phyloP scores from a whole-genome alignment of 2,113 vertebrate species.

The Gopherus evgoodei region DNA sequence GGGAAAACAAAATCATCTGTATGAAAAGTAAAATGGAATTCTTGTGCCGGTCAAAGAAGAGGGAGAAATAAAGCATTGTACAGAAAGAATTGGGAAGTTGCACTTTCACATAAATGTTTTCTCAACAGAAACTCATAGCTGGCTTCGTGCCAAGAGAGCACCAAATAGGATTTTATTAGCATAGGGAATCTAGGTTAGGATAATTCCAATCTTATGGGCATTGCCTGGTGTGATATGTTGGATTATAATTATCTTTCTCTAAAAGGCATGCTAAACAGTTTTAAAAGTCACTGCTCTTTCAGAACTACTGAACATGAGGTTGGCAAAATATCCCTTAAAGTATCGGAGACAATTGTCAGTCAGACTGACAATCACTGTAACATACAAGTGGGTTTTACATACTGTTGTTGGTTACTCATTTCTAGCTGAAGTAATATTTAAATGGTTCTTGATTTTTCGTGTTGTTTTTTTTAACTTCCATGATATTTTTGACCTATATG shows the following conservation, averaged over 20 bases:
- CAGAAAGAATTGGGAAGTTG: constrained; percentile 48
- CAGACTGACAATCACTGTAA: not conserved
- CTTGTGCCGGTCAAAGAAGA: constrained; percentile 34
- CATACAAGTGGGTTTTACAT: not conserved
- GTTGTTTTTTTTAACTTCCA: not conserved
- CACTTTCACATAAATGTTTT: constrained; percentile 48
- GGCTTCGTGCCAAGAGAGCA: constrained; percentile 30
- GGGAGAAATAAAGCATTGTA: constrained; percentile 8
- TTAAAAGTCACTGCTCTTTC: not conserved
- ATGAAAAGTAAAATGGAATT: constrained; percentile 49
- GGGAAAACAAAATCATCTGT: constrained; percentile 59
- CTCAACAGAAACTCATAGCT: constrained; percentile 42
- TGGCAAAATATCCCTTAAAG: not conserved
- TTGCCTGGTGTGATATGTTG: not conserved
- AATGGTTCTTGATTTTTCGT: not conserved
- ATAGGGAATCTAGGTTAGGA: not conserved
- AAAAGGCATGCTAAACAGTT: not conserved
- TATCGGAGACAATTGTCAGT: not conserved
- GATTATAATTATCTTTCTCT: not conserved
- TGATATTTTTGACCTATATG: not conserved
- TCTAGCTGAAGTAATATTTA: not conserved
- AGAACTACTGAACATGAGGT: not conserved
- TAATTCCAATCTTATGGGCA: not conserved
- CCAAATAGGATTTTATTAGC: not conserved
- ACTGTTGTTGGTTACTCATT: not conserved